phyloP scores from a whole-genome alignment of 2,113 vertebrate species.

The Peromyscus maniculatus region DNA sequence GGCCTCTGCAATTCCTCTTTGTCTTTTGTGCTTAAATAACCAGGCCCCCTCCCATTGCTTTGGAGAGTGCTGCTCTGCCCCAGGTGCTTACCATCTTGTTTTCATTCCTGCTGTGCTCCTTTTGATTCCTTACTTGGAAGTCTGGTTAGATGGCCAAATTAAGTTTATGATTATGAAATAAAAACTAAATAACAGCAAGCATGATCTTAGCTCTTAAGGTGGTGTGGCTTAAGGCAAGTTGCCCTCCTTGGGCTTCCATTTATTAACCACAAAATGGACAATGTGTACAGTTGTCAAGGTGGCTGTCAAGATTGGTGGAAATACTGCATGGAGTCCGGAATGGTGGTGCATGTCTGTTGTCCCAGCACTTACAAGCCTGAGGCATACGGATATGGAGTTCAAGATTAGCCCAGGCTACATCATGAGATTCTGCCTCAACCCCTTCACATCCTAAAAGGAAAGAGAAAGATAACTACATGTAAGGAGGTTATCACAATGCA shows the following conservation, averaged over 20 bases:
- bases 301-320: not conserved
- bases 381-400: not conserved
- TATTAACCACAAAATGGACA: not conserved
- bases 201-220: not conserved
- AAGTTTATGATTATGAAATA: not conserved
- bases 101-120: not conserved
- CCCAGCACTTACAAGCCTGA: not conserved
- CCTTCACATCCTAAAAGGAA: not conserved
- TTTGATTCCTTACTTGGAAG: not conserved
- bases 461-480: too few relatives aligned
- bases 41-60: not conserved
- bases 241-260: not conserved
- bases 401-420: not conserved
- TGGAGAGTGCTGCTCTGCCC: not conserved
- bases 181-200: not conserved
- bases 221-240: not conserved
- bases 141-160: not conserved
- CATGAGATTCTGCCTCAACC: not conserved
- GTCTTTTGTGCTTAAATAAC: not conserved
- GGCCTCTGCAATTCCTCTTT: not conserved
- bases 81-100: not conserved
- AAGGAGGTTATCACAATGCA: accelerated
- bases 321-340: not conserved
- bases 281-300: not conserved
- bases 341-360: not conserved